Conservation (phyloP, 2,888 invertebrate genomes). For the Alitta virens region DNA sequence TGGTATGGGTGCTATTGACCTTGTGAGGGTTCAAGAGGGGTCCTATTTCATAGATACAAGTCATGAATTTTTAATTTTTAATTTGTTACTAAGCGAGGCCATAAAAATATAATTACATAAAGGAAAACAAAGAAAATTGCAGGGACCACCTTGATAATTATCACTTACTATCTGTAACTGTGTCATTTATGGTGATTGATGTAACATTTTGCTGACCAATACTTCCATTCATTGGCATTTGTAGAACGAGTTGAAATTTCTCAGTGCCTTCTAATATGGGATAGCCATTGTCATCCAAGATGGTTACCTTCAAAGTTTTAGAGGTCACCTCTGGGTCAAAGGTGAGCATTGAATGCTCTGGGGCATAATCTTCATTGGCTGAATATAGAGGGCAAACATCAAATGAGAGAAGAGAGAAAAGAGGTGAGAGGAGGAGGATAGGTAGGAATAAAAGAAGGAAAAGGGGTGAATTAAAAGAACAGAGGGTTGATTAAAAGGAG, state of each 20-base stretch:
- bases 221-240: constrained; percentile 48
- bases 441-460: too few relatives aligned
- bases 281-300: constrained; percentile 53
- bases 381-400: too few relatives aligned
- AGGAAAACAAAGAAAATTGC: too few relatives aligned
- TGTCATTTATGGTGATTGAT: constrained; percentile 50
- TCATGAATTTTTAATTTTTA: background rate
- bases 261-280: constrained; percentile 54
- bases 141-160: too few relatives aligned
- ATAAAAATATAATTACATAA: background rate
- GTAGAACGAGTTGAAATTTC: constrained; percentile 49
- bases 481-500: too few relatives aligned
- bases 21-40: too few relatives aligned
- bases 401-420: too few relatives aligned
- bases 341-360: constrained; percentile 47
- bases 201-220: constrained; percentile 47
- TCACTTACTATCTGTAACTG: constrained; percentile 52
- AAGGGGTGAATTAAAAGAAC: too few relatives aligned
- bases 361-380: constrained; percentile 54
- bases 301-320: constrained; percentile 46
- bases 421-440: too few relatives aligned
- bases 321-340: constrained; percentile 51
- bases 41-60: background rate
- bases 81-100: background rate
- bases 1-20: too few relatives aligned